Percentiles rank a stretch among this genome's conserved stretches.
phyloP scores from a whole-genome alignment of 1,140 invertebrate genomes.

The Acromyrmex heyeri region DNA sequence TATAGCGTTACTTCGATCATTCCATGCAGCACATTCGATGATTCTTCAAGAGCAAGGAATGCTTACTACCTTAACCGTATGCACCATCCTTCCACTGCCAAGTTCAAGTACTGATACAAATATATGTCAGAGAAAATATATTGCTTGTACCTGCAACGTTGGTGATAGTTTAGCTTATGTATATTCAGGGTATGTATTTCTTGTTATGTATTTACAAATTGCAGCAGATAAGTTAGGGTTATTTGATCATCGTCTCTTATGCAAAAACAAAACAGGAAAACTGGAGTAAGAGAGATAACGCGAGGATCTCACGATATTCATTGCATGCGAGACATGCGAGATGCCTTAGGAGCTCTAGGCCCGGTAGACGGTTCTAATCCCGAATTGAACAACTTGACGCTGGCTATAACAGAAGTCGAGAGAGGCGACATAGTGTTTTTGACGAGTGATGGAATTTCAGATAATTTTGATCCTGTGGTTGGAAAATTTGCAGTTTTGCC shows the following conservation, averaged over 20 bases:
- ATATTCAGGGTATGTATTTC: conserved; percentile 89
- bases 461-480: conserved; percentile 98
- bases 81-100: conserved; percentile 90
- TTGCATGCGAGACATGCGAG: conserved; percentile 96
- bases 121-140: conserved; percentile 87
- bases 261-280: conserved; percentile 72
- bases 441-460: conserved; percentile 96
- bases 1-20: conserved; percentile 92
- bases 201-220: conserved; percentile 23
- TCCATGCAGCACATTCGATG: conserved; percentile 95
- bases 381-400: conserved; percentile 96
- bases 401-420: conserved; percentile 95
- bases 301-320: conserved; percentile 95
- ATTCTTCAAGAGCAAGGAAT: conserved; percentile 95
- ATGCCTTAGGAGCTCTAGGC: conserved; percentile 95
- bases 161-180: conserved; percentile 96
- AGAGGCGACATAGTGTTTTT: conserved; percentile 95
- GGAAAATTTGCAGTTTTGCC: conserved; percentile 94
- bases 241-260: conserved; percentile 9
- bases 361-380: conserved; percentile 96
- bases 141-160: conserved; percentile 96
- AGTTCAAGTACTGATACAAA: conserved; percentile 79
- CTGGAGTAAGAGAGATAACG: conserved; percentile 83
- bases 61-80: conserved; percentile 95
- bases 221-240: not conserved